A percentile compares a stretch with the other conserved stretches of the same genome.
These are phyloP conservation scores for Meliscaeva auricollis DNA, from an alignment of 2,888 invertebrate genomes.

Conservation along the genomic window DNA sequence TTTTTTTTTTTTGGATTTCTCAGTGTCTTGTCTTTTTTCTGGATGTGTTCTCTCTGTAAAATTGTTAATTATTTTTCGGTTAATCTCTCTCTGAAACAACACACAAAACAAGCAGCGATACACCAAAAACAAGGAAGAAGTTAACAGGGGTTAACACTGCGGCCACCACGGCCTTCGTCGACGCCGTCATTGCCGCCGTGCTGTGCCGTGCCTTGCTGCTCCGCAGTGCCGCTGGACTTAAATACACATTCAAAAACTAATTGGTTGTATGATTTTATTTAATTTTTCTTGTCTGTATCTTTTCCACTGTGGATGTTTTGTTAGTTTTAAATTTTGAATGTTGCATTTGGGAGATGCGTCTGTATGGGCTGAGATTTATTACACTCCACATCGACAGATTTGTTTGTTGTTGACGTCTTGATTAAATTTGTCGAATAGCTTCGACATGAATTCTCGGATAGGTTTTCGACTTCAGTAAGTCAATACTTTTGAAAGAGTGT, in stretches of 20 bases:
- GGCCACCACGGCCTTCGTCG: not conserved
- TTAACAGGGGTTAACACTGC: constrained; percentile 36
- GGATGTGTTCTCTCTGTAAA: constrained; percentile 36
- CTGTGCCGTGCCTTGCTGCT: not conserved
- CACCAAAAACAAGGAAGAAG: constrained; percentile 36
- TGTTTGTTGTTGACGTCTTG: too few species aligned
- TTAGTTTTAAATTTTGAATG: constrained; percentile 13
- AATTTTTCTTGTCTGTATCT: not conserved
- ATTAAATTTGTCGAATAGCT: too few species aligned
- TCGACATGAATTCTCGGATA: too few species aligned
- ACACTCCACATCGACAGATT: not conserved
- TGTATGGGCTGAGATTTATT: not conserved
- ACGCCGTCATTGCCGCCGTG: too few species aligned
- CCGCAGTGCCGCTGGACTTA: not conserved
- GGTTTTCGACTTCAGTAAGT: too few species aligned
- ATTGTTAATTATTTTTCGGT: constrained; percentile 44
- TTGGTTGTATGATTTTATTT: constrained; percentile 31
- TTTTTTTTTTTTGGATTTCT: not conserved
- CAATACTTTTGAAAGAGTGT: too few species aligned
- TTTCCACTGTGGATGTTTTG: not conserved
- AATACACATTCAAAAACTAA: constrained; percentile 29
- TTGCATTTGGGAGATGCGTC: not conserved
- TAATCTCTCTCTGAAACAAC: constrained; percentile 33
- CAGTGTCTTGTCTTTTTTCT: not conserved
- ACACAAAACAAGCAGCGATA: constrained; percentile 24